Evolutionary conservation across 2,113 vertebrate genomes (phyloP).

Genomic region (Callionymus lyra): DNA sequence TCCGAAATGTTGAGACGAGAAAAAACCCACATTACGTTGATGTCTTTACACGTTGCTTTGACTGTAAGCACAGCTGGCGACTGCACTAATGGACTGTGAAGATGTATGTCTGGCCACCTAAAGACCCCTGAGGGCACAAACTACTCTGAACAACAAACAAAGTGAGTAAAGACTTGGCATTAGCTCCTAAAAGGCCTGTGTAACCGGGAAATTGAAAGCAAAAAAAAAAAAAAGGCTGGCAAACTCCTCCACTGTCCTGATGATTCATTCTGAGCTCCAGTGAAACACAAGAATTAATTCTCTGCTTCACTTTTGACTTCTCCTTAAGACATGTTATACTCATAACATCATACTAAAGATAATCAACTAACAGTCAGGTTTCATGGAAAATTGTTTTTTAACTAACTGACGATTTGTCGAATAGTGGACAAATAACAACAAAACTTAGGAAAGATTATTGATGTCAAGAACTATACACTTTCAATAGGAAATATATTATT

Average conservation of each 20-base stretch:
- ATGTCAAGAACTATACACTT: too few species aligned
- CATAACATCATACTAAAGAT: too few species aligned
- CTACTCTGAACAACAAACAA: slow-evolving; percentile 18
- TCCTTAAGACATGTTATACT: too few species aligned
- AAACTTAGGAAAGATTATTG: too few species aligned
- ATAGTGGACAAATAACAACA: too few species aligned
- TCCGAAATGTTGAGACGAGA: slow-evolving; percentile 1
- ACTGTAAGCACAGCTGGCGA: slow-evolving; percentile 17
- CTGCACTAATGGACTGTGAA: slow-evolving; percentile 21
- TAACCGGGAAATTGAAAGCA: slow-evolving; percentile 20
- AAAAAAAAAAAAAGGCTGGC: slow-evolving; percentile 24
- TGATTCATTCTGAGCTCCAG: too few species aligned
- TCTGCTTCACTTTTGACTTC: too few species aligned
- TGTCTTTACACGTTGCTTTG: slow-evolving; percentile 4
- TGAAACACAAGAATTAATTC: too few species aligned
- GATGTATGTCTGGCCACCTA: slow-evolving; percentile 15
- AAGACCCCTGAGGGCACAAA: slow-evolving; percentile 15
- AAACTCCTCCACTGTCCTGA: neutral
- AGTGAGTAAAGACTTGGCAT: slow-evolving; percentile 16
- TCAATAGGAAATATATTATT: too few species aligned
- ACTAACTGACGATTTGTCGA: too few species aligned
- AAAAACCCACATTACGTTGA: slow-evolving; percentile 7
- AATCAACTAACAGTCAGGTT: too few species aligned
- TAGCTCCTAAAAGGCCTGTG: slow-evolving; percentile 4
- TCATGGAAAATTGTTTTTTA: too few species aligned